These are phyloP conservation scores for Laticauda colubrina DNA, from an alignment of 2,113 vertebrate species.

Conservation along the genomic window DNA sequence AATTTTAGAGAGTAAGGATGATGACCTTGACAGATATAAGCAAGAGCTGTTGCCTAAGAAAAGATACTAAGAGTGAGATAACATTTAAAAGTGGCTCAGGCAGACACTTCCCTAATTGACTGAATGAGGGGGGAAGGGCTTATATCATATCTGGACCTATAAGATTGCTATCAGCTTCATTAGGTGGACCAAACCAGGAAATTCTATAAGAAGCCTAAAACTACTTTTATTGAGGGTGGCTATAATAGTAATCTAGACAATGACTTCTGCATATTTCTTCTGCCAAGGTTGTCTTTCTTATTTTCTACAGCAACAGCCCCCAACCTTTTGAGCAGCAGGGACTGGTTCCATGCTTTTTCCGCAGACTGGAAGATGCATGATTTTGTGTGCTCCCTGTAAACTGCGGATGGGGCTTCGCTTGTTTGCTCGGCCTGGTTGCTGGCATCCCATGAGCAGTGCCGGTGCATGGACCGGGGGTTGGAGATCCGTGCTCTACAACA, in stretches of 20 bases:
- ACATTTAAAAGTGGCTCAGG: background rate
- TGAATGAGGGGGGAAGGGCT: background rate
- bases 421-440: background rate
- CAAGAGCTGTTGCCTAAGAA: background rate
- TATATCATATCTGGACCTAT: background rate
- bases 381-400: background rate
- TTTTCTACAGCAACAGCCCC: background rate
- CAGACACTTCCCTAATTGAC: background rate
- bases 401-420: background rate
- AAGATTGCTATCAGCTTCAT: background rate
- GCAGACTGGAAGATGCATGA: background rate
- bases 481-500: background rate
- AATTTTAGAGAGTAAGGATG: background rate
- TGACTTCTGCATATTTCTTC: background rate
- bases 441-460: background rate
- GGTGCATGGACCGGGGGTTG: rapidly evolving
- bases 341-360: background rate
- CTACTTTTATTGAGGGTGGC: background rate
- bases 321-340: background rate
- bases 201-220: background rate
- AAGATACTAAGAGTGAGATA: background rate
- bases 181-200: background rate
- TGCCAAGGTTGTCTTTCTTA: background rate
- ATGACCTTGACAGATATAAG: background rate
- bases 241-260: background rate